These are phyloP conservation scores for Brotula barbata DNA, from an alignment of 2,797 vertebrate species.

Conservation along the genomic window DNA sequence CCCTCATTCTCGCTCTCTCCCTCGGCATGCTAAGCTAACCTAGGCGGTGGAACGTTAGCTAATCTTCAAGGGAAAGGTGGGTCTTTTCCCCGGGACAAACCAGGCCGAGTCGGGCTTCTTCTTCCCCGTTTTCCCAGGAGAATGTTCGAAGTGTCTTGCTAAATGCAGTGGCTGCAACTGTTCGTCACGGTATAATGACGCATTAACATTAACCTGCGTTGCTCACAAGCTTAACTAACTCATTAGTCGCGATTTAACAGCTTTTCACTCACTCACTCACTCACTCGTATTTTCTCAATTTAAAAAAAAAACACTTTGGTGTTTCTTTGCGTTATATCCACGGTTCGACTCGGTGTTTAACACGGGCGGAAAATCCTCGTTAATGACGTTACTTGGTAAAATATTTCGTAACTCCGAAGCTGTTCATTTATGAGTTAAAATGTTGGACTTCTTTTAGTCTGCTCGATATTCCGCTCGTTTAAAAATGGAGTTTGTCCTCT, in stretches of 20 bases:
- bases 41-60: slow-evolving; percentile 53
- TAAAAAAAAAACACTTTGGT: not conserved
- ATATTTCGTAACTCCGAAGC: accelerated
- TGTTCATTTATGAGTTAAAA: not conserved
- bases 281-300: accelerated
- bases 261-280: not conserved
- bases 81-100: slow-evolving; percentile 7
- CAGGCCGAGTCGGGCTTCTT: slow-evolving; percentile 30
- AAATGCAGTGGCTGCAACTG: not conserved
- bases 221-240: slow-evolving; percentile 18
- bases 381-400: not conserved
- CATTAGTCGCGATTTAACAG: slow-evolving; percentile 16
- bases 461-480: too few relatives aligned
- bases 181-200: slow-evolving; percentile 45
- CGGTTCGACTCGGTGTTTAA: too few relatives aligned
- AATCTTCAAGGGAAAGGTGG: slow-evolving; percentile 44
- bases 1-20: slow-evolving; percentile 20
- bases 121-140: not conserved
- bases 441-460: not conserved
- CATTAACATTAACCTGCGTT: slow-evolving; percentile 46
- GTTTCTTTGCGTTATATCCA: not conserved
- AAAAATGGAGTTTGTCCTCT: not conserved
- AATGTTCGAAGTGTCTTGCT: not conserved
- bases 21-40: slow-evolving; percentile 62
- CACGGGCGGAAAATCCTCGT: not conserved